Conservation (phyloP, 2,113 vertebrate genomes). For the Pagrus major region DNA sequence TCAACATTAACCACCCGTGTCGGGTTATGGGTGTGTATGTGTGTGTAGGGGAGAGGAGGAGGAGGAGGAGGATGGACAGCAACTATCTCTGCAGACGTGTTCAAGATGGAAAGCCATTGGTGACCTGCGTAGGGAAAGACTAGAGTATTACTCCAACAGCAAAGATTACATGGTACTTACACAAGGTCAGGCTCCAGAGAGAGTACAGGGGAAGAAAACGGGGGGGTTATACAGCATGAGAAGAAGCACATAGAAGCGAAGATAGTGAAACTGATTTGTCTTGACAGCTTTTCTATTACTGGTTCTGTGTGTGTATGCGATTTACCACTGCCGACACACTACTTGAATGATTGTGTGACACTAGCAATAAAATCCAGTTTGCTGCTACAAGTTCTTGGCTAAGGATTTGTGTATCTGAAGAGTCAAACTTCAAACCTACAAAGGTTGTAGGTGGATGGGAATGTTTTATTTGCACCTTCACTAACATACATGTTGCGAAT, state of each 20-base stretch:
- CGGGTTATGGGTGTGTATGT: conserved; percentile 17
- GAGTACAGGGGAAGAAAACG: conserved; percentile 26
- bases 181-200: conserved; percentile 52
- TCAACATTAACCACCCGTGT: conserved; percentile 54
- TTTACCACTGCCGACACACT: background rate
- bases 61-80: background rate
- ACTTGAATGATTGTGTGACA: background rate
- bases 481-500: no score
- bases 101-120: conserved; percentile 71
- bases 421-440: background rate
- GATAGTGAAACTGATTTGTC: conserved; percentile 31
- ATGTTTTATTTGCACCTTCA: no score
- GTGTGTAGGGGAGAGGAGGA: background rate
- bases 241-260: conserved; percentile 8
- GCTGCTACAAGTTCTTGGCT: background rate
- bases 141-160: conserved; percentile 66
- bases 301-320: background rate
- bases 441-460: no score
- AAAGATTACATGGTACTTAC: conserved; percentile 79
- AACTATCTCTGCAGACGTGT: conserved; percentile 65
- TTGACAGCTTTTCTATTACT: conserved; percentile 42
- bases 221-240: background rate
- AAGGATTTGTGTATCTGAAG: background rate
- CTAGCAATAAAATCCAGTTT: background rate
- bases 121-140: conserved; percentile 67